Percentiles rank a stretch among this genome's conserved stretches.
Conservation (phyloP, 2,888 invertebrate genomes). For the Parnassius smintheus region DNA sequence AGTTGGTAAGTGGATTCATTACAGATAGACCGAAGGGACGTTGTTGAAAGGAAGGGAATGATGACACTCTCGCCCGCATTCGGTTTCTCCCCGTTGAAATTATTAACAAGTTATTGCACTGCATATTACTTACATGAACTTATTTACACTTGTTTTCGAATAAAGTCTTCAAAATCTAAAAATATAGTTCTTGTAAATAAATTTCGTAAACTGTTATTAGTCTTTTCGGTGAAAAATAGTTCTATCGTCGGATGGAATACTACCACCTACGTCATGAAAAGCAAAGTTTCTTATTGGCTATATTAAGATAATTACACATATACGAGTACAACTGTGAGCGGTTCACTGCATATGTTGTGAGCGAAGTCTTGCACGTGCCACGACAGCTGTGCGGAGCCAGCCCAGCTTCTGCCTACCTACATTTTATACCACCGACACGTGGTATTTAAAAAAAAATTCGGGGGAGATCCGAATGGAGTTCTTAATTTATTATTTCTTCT, state of each 20-base stretch:
- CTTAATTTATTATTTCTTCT: background rate
- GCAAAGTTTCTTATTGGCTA: background rate
- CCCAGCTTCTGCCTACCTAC: constrained; percentile 6
- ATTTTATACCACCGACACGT: constrained; percentile 5
- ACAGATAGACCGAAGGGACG: no score
- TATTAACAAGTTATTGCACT: no score
- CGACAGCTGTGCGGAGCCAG: constrained; percentile 13
- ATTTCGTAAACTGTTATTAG: no score
- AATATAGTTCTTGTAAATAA: no score
- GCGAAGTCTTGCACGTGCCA: constrained; percentile 16
- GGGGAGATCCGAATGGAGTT: background rate
- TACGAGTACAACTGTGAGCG: background rate
- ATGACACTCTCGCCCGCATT: constrained; percentile 11
- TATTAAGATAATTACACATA: background rate
- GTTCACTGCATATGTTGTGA: constrained; percentile 11
- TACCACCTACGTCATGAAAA: no score
- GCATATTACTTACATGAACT: no score
- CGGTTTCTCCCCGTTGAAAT: no score
- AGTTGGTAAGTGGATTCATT: no score
- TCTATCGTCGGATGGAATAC: no score
- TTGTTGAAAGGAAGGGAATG: constrained; percentile 9
- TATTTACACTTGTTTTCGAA: no score
- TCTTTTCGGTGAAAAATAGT: no score
- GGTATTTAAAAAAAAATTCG: constrained; percentile 1
- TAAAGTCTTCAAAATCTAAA: no score